A percentile compares a stretch with the other conserved stretches of the same genome.
Evolutionary conservation across 2,113 vertebrate species (phyloP).

Genomic region (Clarias batrachus): DNA sequence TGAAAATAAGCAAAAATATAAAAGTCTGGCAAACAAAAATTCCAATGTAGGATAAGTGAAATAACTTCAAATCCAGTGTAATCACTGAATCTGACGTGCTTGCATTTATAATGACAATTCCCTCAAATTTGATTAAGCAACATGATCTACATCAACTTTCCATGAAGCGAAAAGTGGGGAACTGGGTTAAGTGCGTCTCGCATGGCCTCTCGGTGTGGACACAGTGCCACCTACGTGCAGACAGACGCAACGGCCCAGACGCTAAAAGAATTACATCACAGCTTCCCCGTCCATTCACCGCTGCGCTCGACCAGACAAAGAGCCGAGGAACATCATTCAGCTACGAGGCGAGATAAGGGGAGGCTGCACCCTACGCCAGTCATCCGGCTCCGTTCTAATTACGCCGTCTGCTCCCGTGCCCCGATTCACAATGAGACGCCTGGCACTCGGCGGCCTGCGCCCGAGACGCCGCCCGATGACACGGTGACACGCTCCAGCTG

Average conservation of each 20-base stretch:
- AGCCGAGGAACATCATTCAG: conserved; percentile 36
- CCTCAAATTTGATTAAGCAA: conserved; percentile 7
- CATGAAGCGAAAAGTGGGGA: conserved; percentile 62
- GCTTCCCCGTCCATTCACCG: conserved; percentile 56
- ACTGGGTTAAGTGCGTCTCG: conserved; percentile 68
- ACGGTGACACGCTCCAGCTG: not conserved
- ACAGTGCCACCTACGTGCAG: conserved; percentile 83
- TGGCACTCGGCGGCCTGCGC: conserved; percentile 7
- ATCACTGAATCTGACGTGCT: not conserved
- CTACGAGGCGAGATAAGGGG: conserved; percentile 34
- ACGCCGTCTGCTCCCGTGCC: conserved; percentile 34
- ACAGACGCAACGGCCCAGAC: conserved; percentile 16
- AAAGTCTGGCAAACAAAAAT: not conserved
- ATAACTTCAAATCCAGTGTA: not conserved
- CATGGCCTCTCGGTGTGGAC: conserved; percentile 56
- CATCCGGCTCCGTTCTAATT: conserved; percentile 42
- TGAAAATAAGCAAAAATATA: not conserved
- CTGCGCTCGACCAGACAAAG: conserved; percentile 70
- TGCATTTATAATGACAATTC: not conserved
- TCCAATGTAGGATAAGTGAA: no score
- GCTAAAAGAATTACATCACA: conserved; percentile 70
- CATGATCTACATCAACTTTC: conserved; percentile 63
- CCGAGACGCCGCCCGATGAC: not conserved
- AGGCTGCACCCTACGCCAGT: conserved; percentile 26
- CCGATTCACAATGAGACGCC: conserved; percentile 39